Base-by-base conservation (phyloP, 2,888 invertebrate genomes). In the Ceraclea dissimilis region DNA sequence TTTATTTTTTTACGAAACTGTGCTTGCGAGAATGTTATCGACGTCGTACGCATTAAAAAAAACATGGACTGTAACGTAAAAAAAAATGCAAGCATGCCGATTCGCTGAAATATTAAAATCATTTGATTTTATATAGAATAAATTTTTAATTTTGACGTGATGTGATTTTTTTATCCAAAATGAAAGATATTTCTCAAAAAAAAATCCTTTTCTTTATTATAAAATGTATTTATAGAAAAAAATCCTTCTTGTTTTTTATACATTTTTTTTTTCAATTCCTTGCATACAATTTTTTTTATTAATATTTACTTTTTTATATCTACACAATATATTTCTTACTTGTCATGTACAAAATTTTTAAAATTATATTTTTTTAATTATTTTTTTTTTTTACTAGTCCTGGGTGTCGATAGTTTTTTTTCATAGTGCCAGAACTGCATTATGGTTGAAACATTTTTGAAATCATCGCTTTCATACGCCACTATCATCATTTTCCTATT, bases 401-500 rank as follows among this genome's bases (percentile, higher is more conserved):
- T 61, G 61, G 61, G 61, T 61, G 61, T 61, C 59, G 57, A 61
- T 61, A 59, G 59, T 59, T 59, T 59, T 54, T 39, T 39, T 59
- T 59, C 61, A 59, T 61, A 59, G 58, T 61, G 61, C 61, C 59
- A 50, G 39, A 57, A 58, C 22, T 58, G 61, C 61, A 61, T 61
- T 61, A 61, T 61, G 61, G 57, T 59, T 59, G 54, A 57, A 61
- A 51, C 44, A 49, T 51, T 39, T 39, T 39, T 39, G 13, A 39
- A n/a, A 57, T 61, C 61, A 61, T 61, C 55, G 61, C 61, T 61
- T 61, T 59, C 59, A 59, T 55, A 57, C 59, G 57, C 55, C 61
- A 61, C 57, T 44, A 26, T 39, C 39, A 39, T 61, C 61, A 61
- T 61, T 51, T 54, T 61, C 61, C 61, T 59, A 47, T 31, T 59